Conservation (phyloP, 2,888 invertebrate genomes). For the Biston stratarius region DNA sequence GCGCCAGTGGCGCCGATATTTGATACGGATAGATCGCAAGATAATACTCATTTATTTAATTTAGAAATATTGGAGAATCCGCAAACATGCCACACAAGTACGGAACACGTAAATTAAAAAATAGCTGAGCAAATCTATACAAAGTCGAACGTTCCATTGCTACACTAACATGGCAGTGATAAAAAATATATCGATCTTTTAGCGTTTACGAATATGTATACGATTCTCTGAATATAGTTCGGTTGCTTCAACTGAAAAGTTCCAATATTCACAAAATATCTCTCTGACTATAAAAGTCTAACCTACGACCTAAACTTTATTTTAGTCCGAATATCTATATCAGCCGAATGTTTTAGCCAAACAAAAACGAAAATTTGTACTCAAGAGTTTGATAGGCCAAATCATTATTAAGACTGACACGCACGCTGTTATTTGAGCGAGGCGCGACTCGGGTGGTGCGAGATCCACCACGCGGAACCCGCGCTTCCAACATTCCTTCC, state of each 20-base stretch:
- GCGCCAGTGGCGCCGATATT: too few relatives aligned
- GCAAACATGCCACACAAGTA: too few relatives aligned
- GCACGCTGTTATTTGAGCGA: constrained; percentile 46
- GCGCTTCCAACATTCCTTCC: constrained; percentile 45
- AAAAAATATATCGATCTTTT: constrained; percentile 75
- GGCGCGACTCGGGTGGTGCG: background rate
- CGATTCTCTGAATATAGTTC: constrained; percentile 64
- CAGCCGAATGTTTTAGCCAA: constrained; percentile 22
- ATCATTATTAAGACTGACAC: constrained; percentile 42
- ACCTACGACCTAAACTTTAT: constrained; percentile 34
- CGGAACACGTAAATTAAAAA: constrained; percentile 14
- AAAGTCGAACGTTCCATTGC: constrained; percentile 43
- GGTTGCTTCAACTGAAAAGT: constrained; percentile 41
- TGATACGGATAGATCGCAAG: too few relatives aligned
- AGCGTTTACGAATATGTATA: constrained; percentile 59
- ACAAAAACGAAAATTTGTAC: constrained; percentile 69
- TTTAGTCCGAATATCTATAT: constrained; percentile 32
- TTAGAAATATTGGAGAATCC: too few relatives aligned
- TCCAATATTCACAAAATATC: constrained; percentile 73
- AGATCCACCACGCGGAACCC: constrained; percentile 43
- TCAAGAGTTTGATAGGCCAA: constrained; percentile 70
- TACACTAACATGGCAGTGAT: constrained; percentile 80
- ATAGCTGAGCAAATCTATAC: constrained; percentile 57
- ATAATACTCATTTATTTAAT: too few relatives aligned
- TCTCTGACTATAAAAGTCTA: constrained; percentile 51